Evolutionary conservation across 2,888 invertebrate species (phyloP).

Genomic region (Apomyelois bistriatella): DNA sequence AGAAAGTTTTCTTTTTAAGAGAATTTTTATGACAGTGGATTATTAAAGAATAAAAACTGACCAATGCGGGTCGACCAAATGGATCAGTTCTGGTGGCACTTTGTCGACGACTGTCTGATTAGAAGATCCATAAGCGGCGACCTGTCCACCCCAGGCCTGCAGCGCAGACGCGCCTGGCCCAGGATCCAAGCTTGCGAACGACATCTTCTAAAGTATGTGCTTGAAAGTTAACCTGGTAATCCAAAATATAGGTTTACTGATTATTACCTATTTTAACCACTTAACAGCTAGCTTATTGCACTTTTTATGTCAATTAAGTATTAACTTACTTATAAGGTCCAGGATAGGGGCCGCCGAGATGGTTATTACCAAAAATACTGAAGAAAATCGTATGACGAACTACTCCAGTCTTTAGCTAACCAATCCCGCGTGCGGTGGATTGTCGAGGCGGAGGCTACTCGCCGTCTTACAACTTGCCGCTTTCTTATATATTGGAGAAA

Average conservation of each 20-base stretch:
- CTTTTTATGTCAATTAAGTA: neutral
- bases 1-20: too few relatives aligned
- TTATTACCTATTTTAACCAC: neutral
- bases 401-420: conserved; percentile 78
- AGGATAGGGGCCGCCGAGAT: conserved; percentile 55
- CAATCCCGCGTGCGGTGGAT: conserved; percentile 60
- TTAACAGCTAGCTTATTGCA: neutral
- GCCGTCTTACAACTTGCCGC: conserved; percentile 25
- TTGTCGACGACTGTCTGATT: conserved; percentile 92
- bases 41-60: conserved; percentile 42
- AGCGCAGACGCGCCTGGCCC: conserved; percentile 69
- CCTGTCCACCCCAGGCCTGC: conserved; percentile 72
- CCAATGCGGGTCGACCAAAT: conserved; percentile 89
- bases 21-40: too few relatives aligned
- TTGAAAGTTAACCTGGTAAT: conserved; percentile 33
- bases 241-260: too few relatives aligned
- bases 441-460: conserved; percentile 74
- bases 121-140: conserved; percentile 71
- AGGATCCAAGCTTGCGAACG: conserved; percentile 61
- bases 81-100: conserved; percentile 87
- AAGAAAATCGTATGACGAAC: conserved; percentile 79
- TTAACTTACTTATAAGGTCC: conserved; percentile 45
- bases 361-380: conserved; percentile 74
- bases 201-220: conserved; percentile 44
- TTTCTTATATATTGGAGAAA: conserved; percentile 61